Evolutionary conservation across 1,140 invertebrate genomes (phyloP).

Genomic region (Paracyclopina nana): DNA sequence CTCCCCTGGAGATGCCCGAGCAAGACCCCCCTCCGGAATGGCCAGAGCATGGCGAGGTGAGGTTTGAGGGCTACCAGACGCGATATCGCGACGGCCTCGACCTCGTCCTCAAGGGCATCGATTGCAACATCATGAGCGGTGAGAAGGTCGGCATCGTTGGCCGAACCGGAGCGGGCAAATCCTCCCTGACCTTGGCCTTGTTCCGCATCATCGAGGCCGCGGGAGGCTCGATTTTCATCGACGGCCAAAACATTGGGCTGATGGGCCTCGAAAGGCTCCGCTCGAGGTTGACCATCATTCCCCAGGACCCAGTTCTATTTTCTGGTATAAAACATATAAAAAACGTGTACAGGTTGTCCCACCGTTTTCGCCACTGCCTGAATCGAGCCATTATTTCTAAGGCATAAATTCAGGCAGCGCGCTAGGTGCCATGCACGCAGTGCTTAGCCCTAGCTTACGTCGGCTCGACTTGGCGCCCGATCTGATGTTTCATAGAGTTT

Average conservation of each 20-base stretch:
- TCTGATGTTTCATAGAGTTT: no score
- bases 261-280: conserved; percentile 72
- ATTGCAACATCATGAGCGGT: conserved; percentile 27
- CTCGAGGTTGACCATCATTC: conserved; percentile 64
- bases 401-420: background rate
- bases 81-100: conserved; percentile 52
- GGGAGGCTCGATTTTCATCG: conserved; percentile 61
- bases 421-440: no score
- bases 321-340: conserved; percentile 31
- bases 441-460: no score
- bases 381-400: no score
- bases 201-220: conserved; percentile 63
- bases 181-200: conserved; percentile 53
- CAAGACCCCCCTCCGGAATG: conserved; percentile 37
- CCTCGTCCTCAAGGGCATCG: conserved; percentile 46
- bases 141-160: conserved; percentile 51
- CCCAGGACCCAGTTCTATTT: conserved; percentile 27
- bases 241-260: conserved; percentile 59
- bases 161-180: conserved; percentile 64
- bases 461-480: no score
- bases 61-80: conserved; percentile 50
- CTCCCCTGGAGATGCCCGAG: conserved; percentile 41
- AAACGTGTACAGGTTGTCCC: no score
- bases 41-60: conserved; percentile 49
- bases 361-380: no score